Evolutionary conservation across 92 coral and sea anemone genomes (phyloP), one percentile per base, ranked within the genome.

Genomic region (Montipora capitata): DNA sequence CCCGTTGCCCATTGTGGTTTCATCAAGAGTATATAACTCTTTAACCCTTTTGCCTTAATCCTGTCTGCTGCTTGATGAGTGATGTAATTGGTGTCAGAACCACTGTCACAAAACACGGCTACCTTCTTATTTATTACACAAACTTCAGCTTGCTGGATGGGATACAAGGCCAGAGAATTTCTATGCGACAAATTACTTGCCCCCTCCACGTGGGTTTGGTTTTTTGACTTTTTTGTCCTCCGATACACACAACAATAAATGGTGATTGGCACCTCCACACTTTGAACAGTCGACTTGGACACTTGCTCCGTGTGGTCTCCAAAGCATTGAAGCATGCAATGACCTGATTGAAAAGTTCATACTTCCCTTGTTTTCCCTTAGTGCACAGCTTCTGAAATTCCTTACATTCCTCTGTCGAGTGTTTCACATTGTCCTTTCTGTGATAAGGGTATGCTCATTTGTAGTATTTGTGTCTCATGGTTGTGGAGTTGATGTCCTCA

Each of bases 31-130:
- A 35, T 94, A 35, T 59, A 71, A 20, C 40, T 81, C 16, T 76
- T 77, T 83, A 83, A 66, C n/a, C 40, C 83, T 43, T 78, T 86
- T 0, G 94, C 92, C 44, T 72, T 77, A 40, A 94, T 85, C 76
- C 75, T 91, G 12, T 91, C 97, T 3, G 97, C 95, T 4, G 97
- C 92, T 27, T 83, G 87, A 78, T 94, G 95, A 10, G 95, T 94
- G 35, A 94, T 94, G 85, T 91, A 85, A 13, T 91, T 88, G 70
- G 95, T 85, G 58, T 91, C 80, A 1, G 96, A 88, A 7, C 94
- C 96, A 58, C 90, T 74, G 43, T 83, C 94, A 79, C 96, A 90
- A 40, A 87, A 93, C 17, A 93, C 72, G 3, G 92, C 77, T 15
- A 91, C 90, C 64, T 52, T 78, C 66, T 87, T 91, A 0, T 90